Base-by-base conservation (phyloP, 2,797 vertebrate genomes). In the Enteromius thamalakanensis region DNA sequence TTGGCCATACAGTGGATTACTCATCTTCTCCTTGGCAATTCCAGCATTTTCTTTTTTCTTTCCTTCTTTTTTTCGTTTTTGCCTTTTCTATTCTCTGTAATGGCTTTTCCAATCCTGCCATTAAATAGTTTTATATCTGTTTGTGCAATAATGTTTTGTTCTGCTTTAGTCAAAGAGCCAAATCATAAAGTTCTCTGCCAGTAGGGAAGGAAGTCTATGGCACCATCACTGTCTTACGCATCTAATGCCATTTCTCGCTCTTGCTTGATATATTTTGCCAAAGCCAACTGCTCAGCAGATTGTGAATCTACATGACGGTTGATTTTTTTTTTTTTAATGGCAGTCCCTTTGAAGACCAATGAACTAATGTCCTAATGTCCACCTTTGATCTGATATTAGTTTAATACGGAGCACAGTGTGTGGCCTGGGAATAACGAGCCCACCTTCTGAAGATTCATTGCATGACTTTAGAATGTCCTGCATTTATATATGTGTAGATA, bases 141-240 rank as follows among this genome's bases (percentile, higher is more conserved):
- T 89, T 87, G 85, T 89, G 88, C 85, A 89, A 87, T 86, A 88
- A 87, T 88, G 82, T 85, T 89, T 88, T 88, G 84, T 87, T 88
- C 85, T 86, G 67, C 79, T 87, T 84, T 87, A 78, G 71, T 85
- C 84, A 72, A 65, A 71, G 15, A 71, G 81, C 72, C 69, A 64
- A 80, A 84, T 85, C 79, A 79, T 87, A 84, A 88, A 88, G 70
- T 79, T 42, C 14, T 74, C 70, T 77, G 85, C 81, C 83, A 87
- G 83, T 15, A 55, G 68, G 74, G 75, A 80, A 87, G 82, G 55
- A 82, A 70, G 64, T 62, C 80, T 75, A 60, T 84, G 82, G 64
- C 80, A 86, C 74, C 77, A 86, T 87, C 55, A 75, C 53, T 85
- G 86, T 79, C 75, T 85, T 76, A 49, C 55, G 58, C 76, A 86